These are phyloP conservation scores for Mactra quadrangularis DNA, from an alignment of 1,140 invertebrate species.

Conservation along the genomic window DNA sequence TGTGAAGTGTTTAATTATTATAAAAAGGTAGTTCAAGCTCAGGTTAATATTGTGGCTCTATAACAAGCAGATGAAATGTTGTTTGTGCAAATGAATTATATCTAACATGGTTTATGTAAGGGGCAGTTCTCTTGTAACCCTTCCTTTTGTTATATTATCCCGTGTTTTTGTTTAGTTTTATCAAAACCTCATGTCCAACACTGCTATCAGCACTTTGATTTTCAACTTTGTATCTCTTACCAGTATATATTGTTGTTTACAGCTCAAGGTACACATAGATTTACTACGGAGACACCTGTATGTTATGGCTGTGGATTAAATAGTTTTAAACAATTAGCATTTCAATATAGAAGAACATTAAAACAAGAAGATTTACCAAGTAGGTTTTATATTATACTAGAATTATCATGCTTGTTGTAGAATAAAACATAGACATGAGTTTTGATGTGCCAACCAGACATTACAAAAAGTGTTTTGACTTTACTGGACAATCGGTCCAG, in stretches of 20 bases:
- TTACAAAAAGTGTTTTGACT: background rate
- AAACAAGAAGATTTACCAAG: constrained; percentile 74
- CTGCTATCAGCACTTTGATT: too few relatives aligned
- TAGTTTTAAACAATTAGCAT: constrained; percentile 79
- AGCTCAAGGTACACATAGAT: constrained; percentile 18
- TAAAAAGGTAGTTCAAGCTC: too few relatives aligned
- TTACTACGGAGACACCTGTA: constrained; percentile 56
- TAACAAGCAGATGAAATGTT: too few relatives aligned
- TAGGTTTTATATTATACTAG: constrained; percentile 65
- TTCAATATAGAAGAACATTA: constrained; percentile 78
- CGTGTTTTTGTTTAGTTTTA: background rate
- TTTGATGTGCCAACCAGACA: background rate
- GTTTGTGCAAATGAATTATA: too few relatives aligned
- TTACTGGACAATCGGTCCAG: too few relatives aligned
- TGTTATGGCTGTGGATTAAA: constrained; percentile 79
- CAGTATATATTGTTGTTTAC: constrained; percentile 9
- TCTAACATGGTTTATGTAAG: too few relatives aligned
- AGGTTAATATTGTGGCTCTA: too few relatives aligned
- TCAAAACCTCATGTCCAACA: background rate
- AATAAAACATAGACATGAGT: too few relatives aligned
- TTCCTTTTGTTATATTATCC: background rate
- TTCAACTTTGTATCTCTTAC: background rate
- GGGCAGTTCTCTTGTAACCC: too few relatives aligned
- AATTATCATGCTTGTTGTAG: background rate
- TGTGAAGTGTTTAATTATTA: too few relatives aligned